phyloP scores from a whole-genome alignment of 2,888 invertebrate species.

The Drosophila neutralis region DNA sequence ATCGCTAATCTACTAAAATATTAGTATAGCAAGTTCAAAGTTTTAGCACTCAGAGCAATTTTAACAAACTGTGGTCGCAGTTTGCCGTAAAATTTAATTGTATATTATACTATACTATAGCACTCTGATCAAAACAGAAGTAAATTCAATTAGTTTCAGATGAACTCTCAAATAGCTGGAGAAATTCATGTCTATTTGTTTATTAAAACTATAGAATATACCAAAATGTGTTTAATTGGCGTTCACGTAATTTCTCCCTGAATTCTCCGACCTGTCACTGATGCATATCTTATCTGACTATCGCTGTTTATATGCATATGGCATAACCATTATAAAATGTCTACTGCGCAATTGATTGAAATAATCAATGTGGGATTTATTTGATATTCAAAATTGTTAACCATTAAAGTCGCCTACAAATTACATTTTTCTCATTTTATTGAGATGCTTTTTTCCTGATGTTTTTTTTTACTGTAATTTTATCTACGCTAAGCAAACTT shows the following conservation, averaged over 20 bases:
- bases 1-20: conserved; percentile 9
- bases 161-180: background rate
- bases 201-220: background rate
- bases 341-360: conserved; percentile 41
- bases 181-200: background rate
- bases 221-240: conserved; percentile 19
- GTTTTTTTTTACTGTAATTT: conserved; percentile 13
- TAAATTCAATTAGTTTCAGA: background rate
- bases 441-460: conserved; percentile 19
- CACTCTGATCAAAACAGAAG: background rate
- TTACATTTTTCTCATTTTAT: conserved; percentile 15
- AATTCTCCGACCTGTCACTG: conserved; percentile 23
- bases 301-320: conserved; percentile 25
- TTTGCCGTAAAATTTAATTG: background rate
- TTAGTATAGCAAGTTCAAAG: conserved; percentile 22
- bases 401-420: conserved; percentile 8
- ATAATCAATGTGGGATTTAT: conserved; percentile 23
- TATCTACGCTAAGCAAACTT: conserved; percentile 4
- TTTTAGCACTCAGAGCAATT: conserved; percentile 1
- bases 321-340: conserved; percentile 15
- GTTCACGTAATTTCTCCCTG: conserved; percentile 16
- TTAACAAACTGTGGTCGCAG: background rate
- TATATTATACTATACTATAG: background rate
- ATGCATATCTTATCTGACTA: conserved; percentile 7
- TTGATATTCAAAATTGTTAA: conserved; percentile 19